Conservation (phyloP, 2,113 vertebrate genomes). For the Eublepharis macularius region DNA sequence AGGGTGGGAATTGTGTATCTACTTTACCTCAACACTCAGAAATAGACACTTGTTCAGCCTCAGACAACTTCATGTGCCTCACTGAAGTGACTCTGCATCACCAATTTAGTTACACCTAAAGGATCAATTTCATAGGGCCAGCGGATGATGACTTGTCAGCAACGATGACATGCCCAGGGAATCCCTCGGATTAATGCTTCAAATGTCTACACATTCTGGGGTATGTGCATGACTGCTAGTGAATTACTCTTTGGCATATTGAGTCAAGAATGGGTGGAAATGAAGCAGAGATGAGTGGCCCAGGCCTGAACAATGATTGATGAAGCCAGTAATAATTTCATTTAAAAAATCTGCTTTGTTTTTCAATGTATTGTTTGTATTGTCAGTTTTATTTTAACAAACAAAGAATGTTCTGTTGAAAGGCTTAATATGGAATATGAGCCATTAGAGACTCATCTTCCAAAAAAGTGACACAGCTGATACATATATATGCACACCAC, state of each 20-base stretch:
- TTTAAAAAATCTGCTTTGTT: constrained; percentile 46
- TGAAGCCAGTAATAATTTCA: constrained; percentile 29
- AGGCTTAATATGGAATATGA: constrained; percentile 38
- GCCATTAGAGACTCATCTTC: not conserved
- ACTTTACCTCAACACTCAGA: constrained; percentile 41
- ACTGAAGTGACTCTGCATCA: not conserved
- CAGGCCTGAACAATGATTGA: constrained; percentile 36
- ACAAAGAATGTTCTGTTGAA: constrained; percentile 10
- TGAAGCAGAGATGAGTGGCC: constrained; percentile 58
- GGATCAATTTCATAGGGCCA: constrained; percentile 47
- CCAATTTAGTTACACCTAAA: constrained; percentile 12
- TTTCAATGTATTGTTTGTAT: constrained; percentile 26
- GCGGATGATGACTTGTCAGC: constrained; percentile 46
- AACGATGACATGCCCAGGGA: constrained; percentile 60
- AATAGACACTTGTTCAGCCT: constrained; percentile 36
- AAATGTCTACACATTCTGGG: constrained; percentile 57
- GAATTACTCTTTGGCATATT: constrained; percentile 39
- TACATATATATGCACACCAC: not conserved
- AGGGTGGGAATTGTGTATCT: constrained; percentile 16
- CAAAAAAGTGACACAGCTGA: not conserved
- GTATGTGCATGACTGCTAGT: constrained; percentile 33
- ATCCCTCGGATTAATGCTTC: constrained; percentile 57
- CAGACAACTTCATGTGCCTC: constrained; percentile 2
- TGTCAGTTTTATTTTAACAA: constrained; percentile 7
- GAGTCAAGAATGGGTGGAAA: constrained; percentile 36